A percentile compares a stretch with the other conserved stretches of the same genome.
phyloP scores from a whole-genome alignment of 2,797 vertebrate species.

The Mormyrus proboscirostris region DNA sequence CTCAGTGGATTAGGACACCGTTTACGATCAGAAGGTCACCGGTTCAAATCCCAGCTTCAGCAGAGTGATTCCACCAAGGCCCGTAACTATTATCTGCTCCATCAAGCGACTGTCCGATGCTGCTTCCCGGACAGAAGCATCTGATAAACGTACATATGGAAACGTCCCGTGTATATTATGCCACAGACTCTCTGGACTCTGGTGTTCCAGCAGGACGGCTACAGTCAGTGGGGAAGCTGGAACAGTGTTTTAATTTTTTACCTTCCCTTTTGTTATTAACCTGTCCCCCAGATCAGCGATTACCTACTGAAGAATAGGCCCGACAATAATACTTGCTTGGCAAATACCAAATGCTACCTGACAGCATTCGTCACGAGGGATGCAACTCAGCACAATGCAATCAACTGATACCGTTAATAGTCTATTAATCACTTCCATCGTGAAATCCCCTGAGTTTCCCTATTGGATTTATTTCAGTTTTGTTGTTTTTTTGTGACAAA shows the following conservation, averaged over 20 bases:
- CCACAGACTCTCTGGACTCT: background rate
- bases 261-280: slow-evolving; percentile 9
- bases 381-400: background rate
- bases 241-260: slow-evolving; percentile 2
- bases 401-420: slow-evolving; percentile 30
- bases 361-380: background rate
- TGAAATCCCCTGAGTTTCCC: background rate
- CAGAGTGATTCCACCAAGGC: background rate
- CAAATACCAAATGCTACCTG: slow-evolving; percentile 22
- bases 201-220: background rate
- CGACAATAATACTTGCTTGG: slow-evolving; percentile 20
- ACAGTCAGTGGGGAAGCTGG: background rate
- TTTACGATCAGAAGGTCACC: background rate
- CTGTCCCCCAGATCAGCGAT: slow-evolving; percentile 10
- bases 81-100: background rate
- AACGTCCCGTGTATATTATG: background rate
- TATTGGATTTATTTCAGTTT: slow-evolving; percentile 13
- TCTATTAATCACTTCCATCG: slow-evolving; percentile 21
- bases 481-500: slow-evolving; percentile 1
- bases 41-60: background rate
- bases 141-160: background rate
- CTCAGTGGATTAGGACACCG: background rate
- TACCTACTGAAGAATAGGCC: slow-evolving; percentile 19
- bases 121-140: background rate
- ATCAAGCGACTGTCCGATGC: background rate